Conservation (phyloP, 2,797 vertebrate genomes). For the Vultur gryphus region DNA sequence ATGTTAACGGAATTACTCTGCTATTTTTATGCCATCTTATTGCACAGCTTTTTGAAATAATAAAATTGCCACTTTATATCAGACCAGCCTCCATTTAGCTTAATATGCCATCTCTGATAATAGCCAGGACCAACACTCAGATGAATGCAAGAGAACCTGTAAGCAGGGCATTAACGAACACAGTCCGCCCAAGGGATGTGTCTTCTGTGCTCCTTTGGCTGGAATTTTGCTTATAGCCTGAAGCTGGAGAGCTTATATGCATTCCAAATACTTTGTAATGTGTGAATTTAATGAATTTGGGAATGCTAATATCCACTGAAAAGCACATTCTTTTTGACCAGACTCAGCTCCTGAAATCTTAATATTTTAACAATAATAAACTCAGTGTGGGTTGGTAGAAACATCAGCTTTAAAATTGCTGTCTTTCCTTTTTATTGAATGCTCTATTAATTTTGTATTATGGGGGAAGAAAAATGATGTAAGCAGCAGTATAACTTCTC, state of each 20-base stretch:
- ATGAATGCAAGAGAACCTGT: not conserved
- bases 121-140: not conserved
- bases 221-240: not conserved
- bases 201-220: not conserved
- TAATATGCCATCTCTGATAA: not conserved
- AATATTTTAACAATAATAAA: not conserved
- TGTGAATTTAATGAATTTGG: constrained; percentile 18
- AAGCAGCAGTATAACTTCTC: not conserved
- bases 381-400: not conserved
- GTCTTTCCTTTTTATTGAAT: not conserved
- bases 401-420: not conserved
- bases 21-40: constrained; percentile 1
- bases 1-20: not conserved
- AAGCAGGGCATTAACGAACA: not conserved
- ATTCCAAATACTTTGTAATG: not conserved
- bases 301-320: not conserved
- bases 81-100: not conserved
- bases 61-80: not conserved
- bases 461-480: not conserved
- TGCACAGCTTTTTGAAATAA: not conserved
- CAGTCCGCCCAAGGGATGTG: not conserved
- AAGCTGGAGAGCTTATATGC: not conserved
- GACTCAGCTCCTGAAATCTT: not conserved
- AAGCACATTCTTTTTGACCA: not conserved
- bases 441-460: not conserved